Evolutionary conservation across 2,113 vertebrate genomes (phyloP).

Genomic region (Colinus virginianus): DNA sequence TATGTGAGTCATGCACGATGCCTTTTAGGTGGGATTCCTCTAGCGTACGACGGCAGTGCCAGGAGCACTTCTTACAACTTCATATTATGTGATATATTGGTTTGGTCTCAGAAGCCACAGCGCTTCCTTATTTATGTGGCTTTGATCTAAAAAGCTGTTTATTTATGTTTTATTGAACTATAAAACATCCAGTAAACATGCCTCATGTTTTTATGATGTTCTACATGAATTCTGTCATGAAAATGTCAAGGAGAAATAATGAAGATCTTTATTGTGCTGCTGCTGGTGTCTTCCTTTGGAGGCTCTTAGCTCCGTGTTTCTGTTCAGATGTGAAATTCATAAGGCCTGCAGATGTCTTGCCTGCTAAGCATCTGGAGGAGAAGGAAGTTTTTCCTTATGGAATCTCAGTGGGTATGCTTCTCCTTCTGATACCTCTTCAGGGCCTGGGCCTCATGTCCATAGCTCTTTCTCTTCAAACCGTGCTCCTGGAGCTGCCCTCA

Average conservation of each 20-base stretch:
- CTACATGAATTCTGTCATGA: constrained; percentile 58
- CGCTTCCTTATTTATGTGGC: constrained; percentile 62
- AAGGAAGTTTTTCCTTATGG: not conserved
- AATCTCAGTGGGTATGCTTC: not conserved
- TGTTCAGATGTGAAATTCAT: not conserved
- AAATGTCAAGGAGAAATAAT: not conserved
- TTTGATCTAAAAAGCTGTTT: constrained; percentile 81
- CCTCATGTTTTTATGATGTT: constrained; percentile 53
- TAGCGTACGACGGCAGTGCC: not conserved
- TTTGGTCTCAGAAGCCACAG: constrained; percentile 67
- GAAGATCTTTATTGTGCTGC: constrained; percentile 29
- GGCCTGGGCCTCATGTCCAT: not conserved
- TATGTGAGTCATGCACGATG: not conserved
- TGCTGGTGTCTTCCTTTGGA: constrained; percentile 57
- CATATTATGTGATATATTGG: constrained; percentile 19
- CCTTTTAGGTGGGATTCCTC: constrained; percentile 11
- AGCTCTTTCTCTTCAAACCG: not conserved
- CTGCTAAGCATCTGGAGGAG: constrained; percentile 23
- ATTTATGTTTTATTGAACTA: constrained; percentile 77
- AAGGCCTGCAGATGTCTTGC: constrained; percentile 65
- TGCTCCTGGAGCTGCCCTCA: not conserved
- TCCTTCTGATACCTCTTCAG: not conserved
- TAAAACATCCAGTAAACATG: constrained; percentile 75
- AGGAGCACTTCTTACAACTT: constrained; percentile 28
- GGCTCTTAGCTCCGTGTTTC: constrained; percentile 3